Evolutionary conservation across 1,140 invertebrate species (phyloP).

Genomic region (Microplitis demolitor): DNA sequence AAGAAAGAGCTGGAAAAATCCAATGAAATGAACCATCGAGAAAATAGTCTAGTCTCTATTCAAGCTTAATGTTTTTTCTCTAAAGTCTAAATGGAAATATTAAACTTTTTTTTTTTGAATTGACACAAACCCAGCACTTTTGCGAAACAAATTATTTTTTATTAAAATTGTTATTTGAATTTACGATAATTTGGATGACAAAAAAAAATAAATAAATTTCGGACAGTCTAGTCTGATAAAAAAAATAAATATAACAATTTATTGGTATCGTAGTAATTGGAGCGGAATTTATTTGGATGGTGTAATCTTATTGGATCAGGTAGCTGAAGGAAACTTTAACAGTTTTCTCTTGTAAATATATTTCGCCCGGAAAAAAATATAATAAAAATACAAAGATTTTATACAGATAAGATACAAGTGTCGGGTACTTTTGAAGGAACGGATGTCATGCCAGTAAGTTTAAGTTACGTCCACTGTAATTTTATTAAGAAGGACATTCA

Average conservation of each 20-base stretch:
- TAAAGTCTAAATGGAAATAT: neutral
- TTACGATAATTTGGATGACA: no score
- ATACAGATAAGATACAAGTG: neutral
- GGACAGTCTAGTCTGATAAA: neutral
- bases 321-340: constrained; percentile 17
- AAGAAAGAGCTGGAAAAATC: neutral
- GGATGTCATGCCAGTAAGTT: constrained; percentile 8
- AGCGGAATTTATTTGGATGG: constrained; percentile 17
- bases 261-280: constrained; percentile 10
- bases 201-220: no score
- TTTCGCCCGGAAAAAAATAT: neutral
- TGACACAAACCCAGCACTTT: neutral
- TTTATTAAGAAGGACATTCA: constrained; percentile 20
- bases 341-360: constrained; percentile 7
- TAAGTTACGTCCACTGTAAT: neutral
- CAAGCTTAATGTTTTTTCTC: neutral
- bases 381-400: neutral
- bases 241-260: neutral
- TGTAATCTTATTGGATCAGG: constrained; percentile 10
- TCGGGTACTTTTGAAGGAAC: neutral
- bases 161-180: neutral
- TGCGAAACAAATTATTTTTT: neutral
- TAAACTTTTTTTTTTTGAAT: neutral
- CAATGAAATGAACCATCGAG: neutral
- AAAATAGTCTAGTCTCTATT: neutral